phyloP scores from a whole-genome alignment of 2,797 vertebrate genomes.

The Macrochelys suwanniensis region DNA sequence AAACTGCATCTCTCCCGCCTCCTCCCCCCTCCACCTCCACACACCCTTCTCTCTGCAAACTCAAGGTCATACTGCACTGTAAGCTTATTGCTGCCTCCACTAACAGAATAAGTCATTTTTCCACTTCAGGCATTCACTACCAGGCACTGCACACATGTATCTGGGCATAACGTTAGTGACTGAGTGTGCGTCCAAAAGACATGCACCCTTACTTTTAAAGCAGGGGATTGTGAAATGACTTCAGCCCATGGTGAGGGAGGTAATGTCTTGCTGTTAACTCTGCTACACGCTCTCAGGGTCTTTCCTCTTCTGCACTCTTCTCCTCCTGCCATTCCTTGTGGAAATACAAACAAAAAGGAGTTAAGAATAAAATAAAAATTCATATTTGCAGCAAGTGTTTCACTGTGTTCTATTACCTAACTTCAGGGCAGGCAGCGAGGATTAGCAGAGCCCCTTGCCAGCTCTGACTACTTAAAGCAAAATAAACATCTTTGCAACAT shows the following conservation, averaged over 20 bases:
- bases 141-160: background rate
- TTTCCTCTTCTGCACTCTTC: background rate
- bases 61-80: background rate
- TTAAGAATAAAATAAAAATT: constrained; percentile 49
- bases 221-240: constrained; percentile 23
- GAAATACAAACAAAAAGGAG: constrained; percentile 58
- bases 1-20: background rate
- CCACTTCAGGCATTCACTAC: background rate
- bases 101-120: background rate
- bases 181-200: background rate
- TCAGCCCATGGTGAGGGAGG: background rate
- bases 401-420: constrained; percentile 33
- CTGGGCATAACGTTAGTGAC: background rate
- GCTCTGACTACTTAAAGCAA: constrained; percentile 50
- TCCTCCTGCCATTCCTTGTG: constrained; percentile 53
- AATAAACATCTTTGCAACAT: constrained; percentile 60
- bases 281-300: background rate
- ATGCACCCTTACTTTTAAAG: background rate
- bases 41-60: background rate
- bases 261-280: constrained; percentile 8
- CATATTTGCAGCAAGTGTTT: background rate
- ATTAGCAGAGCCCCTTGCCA: background rate
- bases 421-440: background rate
- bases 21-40: background rate
- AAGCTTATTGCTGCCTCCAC: background rate